Evolutionary conservation across 1,140 invertebrate genomes (phyloP).

Genomic region (Nymphalis io): DNA sequence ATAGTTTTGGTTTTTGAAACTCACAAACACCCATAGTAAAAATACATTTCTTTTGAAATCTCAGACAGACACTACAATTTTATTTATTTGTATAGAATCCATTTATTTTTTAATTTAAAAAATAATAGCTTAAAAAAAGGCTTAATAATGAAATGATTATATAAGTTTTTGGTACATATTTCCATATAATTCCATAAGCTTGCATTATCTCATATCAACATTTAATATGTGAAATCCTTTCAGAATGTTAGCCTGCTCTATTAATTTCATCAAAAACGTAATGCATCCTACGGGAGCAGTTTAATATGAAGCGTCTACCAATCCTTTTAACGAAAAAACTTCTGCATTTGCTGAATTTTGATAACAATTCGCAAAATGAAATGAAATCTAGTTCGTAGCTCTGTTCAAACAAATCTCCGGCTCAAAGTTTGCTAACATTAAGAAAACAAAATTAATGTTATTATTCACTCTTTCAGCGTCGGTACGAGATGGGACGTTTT

Average conservation of each 20-base stretch:
- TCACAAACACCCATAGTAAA: no score
- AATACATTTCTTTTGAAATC: no score
- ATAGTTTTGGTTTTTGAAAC: no score
- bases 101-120: no score
- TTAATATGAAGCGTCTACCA: conserved; percentile 34
- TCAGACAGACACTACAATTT: no score
- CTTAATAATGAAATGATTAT: no score
- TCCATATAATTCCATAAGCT: not conserved
- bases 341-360: conserved; percentile 56
- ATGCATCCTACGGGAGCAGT: conserved; percentile 18
- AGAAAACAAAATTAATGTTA: conserved; percentile 55
- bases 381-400: conserved; percentile 44
- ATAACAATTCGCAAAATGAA: conserved; percentile 54
- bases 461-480: conserved; percentile 37
- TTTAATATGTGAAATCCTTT: conserved; percentile 7
- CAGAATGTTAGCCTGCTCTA: conserved; percentile 4
- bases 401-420: conserved; percentile 47
- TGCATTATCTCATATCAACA: not conserved
- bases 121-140: no score
- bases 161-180: not conserved
- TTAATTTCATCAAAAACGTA: conserved; percentile 23
- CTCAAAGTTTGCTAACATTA: conserved; percentile 47
- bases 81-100: no score
- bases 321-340: conserved; percentile 60
- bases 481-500: not conserved